Evolutionary conservation across 2,113 vertebrate genomes (phyloP).

Genomic region (Callopanchax toddi): DNA sequence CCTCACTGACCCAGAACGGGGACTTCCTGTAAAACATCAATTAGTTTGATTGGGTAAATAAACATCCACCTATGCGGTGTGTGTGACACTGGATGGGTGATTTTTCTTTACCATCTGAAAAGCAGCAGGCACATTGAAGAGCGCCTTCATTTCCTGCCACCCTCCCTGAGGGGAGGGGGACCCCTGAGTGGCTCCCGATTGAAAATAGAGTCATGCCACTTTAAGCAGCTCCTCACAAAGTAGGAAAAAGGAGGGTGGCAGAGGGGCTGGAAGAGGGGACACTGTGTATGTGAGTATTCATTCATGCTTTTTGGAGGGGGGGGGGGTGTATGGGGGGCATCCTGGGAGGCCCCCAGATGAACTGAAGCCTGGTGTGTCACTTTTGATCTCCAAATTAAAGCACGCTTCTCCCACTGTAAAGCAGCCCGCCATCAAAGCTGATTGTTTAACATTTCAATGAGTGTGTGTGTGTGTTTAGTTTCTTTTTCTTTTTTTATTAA

Average conservation of each 20-base stretch:
- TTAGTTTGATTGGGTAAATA: slow-evolving; percentile 20
- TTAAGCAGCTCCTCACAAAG: slow-evolving; percentile 84
- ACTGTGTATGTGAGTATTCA: slow-evolving; percentile 66
- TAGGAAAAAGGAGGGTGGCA: slow-evolving; percentile 66
- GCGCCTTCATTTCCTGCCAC: slow-evolving; percentile 86
- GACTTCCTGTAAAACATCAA: background rate
- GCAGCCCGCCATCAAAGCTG: slow-evolving; percentile 22
- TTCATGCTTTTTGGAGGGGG: slow-evolving; percentile 65
- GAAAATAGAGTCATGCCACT: slow-evolving; percentile 86
- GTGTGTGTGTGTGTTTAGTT: slow-evolving; percentile 13
- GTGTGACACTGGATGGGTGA: slow-evolving; percentile 64
- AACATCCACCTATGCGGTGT: slow-evolving; percentile 20
- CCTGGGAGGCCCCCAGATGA: slow-evolving; percentile 64
- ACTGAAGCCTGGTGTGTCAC: slow-evolving; percentile 63
- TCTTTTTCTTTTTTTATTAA: too few species aligned
- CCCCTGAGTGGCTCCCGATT: slow-evolving; percentile 82
- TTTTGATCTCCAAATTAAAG: slow-evolving; percentile 79
- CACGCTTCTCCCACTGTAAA: slow-evolving; percentile 36
- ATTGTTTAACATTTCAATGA: slow-evolving; percentile 28
- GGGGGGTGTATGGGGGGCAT: slow-evolving; percentile 44
- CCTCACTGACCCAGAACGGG: too few species aligned
- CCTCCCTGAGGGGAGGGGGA: slow-evolving; percentile 69
- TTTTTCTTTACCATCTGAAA: slow-evolving; percentile 76
- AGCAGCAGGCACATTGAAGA: slow-evolving; percentile 80
- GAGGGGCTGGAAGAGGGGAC: slow-evolving; percentile 49